Evolutionary conservation across 2,113 vertebrate genomes (phyloP), one percentile per base, ranked within the genome.

Genomic region (Chaenogobius annularis): DNA sequence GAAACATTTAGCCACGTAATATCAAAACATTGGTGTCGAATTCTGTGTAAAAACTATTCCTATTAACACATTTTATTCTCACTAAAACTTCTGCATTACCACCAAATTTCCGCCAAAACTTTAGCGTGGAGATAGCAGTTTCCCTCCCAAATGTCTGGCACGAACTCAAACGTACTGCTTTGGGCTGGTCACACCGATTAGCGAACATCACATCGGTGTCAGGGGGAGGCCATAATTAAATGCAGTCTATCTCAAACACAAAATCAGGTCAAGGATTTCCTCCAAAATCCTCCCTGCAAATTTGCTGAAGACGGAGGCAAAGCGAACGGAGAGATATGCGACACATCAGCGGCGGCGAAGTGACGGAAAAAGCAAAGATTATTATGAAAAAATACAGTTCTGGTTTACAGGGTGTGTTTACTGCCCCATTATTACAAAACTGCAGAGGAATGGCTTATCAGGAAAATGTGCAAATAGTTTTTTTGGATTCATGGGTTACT

Each of bases 191-290:
- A 73, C 68, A 56, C 20, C 68, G 68, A 79, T 79, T 73, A 76
- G 23, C 59, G 17, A 79, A 56, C 65, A 64, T 69, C 55, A 70
- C 65, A 54, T 79, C 46, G 15, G 56, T 46, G 31, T 67, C 50
- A 74, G 63, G 66, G 68, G n/a, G 59, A 72, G 67, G 74, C 35
- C 40, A 50, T 64, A 73, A 77, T 69, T 66, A 44, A 72, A 65
- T 64, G 68, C 77, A 35, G 66, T 61, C 23, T 68, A 58, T 71
- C 59, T 78, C 52, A 59, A 23, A 56, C 62, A 55, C 62, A 67
- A 46, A 80, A 78, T 73, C 52, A 73, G 69, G 77, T 83, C 80
- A 80, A 75, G 63, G 78, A 78, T 62, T 72, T 75, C 69, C 66
- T 17, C 10, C 15, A 66, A 81, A 75, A 61, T 37, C 61, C 63